Evolutionary conservation across 2,888 invertebrate genomes (phyloP).

Genomic region (Oithona nana): DNA sequence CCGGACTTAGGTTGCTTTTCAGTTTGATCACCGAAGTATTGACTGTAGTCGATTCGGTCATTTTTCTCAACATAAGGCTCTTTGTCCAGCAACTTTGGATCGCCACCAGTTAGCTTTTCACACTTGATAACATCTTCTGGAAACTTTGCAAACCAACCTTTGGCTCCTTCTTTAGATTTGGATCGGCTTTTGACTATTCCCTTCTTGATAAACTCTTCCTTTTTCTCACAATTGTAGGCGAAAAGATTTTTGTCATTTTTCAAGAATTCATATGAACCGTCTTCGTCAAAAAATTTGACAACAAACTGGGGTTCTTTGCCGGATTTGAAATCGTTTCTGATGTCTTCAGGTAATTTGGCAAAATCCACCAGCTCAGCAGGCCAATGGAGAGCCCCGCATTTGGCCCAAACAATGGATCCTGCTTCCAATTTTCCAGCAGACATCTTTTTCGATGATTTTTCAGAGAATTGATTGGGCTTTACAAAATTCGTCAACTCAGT

Average conservation of each 20-base stretch:
- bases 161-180: conserved; percentile 29
- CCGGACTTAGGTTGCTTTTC: background rate
- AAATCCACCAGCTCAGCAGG: conserved; percentile 9
- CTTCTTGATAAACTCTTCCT: conserved; percentile 59
- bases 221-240: conserved; percentile 54
- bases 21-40: conserved; percentile 31
- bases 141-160: conserved; percentile 47
- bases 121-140: conserved; percentile 53
- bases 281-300: conserved; percentile 17
- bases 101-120: conserved; percentile 48
- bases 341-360: background rate
- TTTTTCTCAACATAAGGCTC: conserved; percentile 32
- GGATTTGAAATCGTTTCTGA: background rate
- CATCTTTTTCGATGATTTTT: background rate
- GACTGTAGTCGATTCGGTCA: conserved; percentile 34
- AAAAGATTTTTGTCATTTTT: conserved; percentile 48
- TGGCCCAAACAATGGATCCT: conserved; percentile 9
- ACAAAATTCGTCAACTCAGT: background rate
- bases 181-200: conserved; percentile 34
- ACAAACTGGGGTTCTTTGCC: conserved; percentile 2
- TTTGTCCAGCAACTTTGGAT: conserved; percentile 44
- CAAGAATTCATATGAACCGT: conserved; percentile 40
- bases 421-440: background rate
- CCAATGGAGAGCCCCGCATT: conserved; percentile 11
- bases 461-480: too few species aligned